phyloP scores from a whole-genome alignment of 1,140 invertebrate genomes.

The Drosophila parabipectinata region DNA sequence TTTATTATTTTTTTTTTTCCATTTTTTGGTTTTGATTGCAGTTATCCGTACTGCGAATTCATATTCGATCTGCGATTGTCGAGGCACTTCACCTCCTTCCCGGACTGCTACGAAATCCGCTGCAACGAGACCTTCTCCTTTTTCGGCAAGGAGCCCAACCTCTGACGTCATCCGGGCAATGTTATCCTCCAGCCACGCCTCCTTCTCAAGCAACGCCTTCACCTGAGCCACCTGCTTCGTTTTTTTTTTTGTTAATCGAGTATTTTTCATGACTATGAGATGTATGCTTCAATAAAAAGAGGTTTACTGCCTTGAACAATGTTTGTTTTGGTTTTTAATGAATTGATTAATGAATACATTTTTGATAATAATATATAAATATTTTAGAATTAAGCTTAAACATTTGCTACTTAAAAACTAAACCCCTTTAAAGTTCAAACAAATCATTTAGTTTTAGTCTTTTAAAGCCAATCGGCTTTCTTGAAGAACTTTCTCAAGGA shows the following conservation, averaged over 20 bases:
- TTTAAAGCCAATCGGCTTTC: conserved; percentile 23
- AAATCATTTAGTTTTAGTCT: background rate
- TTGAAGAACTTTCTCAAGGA: background rate
- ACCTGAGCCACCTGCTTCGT: background rate
- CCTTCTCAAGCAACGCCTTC: background rate
- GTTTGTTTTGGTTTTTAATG: background rate
- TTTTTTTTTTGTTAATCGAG: background rate
- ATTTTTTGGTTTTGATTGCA: conserved; percentile 40
- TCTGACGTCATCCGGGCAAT: conserved; percentile 17
- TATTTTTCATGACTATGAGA: conserved; percentile 29
- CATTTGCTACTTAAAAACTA: too few species aligned
- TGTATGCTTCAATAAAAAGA: conserved; percentile 58
- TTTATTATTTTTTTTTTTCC: background rate
- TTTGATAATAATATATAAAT: too few species aligned
- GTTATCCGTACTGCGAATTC: conserved; percentile 80
- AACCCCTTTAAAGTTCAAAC: background rate
- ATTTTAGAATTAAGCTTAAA: too few species aligned
- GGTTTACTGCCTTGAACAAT: conserved; percentile 27
- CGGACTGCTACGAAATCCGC: conserved; percentile 79
- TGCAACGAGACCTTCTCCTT: conserved; percentile 82
- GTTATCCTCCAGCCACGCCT: background rate
- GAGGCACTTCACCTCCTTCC: conserved; percentile 74
- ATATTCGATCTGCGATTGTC: conserved; percentile 82
- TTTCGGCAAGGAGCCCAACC: conserved; percentile 63
- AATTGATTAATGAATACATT: background rate